Conservation (phyloP, 1,140 invertebrate species). For the Apis mellifera region Amel_HAv3.1 CM009939.2:7028501-7029000, state of each 20-base stretch:
- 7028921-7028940: slow-evolving; percentile 16
- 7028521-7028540: neutral
- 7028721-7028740: slow-evolving; percentile 80
- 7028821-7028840: slow-evolving; percentile 49
- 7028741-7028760: slow-evolving; percentile 69
- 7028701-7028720: slow-evolving; percentile 72
- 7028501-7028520: slow-evolving; percentile 2
- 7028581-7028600: neutral
- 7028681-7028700: slow-evolving; percentile 57
- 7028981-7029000: slow-evolving; percentile 29
- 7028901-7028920: neutral
- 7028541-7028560: neutral
- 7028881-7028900: slow-evolving; percentile 37
- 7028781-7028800: slow-evolving; percentile 62
- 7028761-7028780: slow-evolving; percentile 67
- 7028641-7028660: slow-evolving; percentile 61
- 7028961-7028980: slow-evolving; percentile 17
- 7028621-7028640: slow-evolving; percentile 26
- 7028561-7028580: neutral
- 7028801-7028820: slow-evolving; percentile 50
- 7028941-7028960: slow-evolving; percentile 18
- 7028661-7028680: slow-evolving; percentile 64
- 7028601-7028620: slow-evolving; percentile 16
- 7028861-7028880: slow-evolving; percentile 23
- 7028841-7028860: slow-evolving; percentile 13